These are phyloP conservation scores for Elgonia sp. DNA, from an alignment of 2,888 invertebrate species.

Conservation along the genomic window DNA sequence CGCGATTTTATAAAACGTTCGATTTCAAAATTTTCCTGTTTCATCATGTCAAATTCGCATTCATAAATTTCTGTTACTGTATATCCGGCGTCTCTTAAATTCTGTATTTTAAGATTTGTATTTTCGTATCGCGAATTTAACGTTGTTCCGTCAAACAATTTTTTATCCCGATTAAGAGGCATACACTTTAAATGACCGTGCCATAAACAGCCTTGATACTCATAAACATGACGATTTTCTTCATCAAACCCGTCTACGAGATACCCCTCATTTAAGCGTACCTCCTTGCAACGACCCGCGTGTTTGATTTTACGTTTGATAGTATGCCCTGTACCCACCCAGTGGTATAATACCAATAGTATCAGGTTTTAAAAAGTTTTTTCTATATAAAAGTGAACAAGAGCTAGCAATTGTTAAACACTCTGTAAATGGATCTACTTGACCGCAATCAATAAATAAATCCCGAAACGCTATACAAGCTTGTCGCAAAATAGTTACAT, in stretches of 20 bases:
- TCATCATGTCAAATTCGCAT: too few relatives aligned
- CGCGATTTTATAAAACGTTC: too few relatives aligned
- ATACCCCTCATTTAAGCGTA: too few relatives aligned
- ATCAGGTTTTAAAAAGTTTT: neutral
- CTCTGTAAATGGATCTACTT: neutral
- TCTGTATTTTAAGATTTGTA: neutral
- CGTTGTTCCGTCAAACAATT: neutral
- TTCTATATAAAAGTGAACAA: neutral
- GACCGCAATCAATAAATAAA: slow-evolving; percentile 61
- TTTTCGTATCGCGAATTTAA: neutral
- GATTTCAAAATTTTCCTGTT: too few relatives aligned
- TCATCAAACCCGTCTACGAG: too few relatives aligned
- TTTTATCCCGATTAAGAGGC: neutral
- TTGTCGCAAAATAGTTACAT: slow-evolving; percentile 74
- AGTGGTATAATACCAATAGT: neutral
- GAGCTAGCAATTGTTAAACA: neutral
- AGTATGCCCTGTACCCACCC: neutral
- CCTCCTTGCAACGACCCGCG: too few relatives aligned
- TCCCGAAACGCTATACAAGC: slow-evolving; percentile 76
- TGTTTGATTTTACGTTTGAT: neutral
- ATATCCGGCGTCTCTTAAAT: neutral
- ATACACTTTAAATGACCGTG: neutral
- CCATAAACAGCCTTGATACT: neutral
- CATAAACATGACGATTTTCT: too few relatives aligned
- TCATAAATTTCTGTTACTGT: neutral